Base-by-base conservation (phyloP, 2,113 vertebrate species). In the Pachyramphus minor region DNA sequence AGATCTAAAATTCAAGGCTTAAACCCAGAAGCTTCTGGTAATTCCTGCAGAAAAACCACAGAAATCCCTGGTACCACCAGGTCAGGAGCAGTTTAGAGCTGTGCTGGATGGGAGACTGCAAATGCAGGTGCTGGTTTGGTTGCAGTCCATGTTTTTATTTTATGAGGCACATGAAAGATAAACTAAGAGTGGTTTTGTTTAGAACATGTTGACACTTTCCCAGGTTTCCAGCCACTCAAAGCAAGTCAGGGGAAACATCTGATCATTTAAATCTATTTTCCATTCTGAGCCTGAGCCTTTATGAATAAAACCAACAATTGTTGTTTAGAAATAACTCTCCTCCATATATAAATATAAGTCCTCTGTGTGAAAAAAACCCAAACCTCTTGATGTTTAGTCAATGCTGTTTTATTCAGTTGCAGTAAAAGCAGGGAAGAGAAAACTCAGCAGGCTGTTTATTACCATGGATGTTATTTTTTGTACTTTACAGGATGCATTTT, bases 401-500 rank as follows among this genome's bases (percentile, higher is more conserved):
- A 41, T 63, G 82, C 79, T 93, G 9, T 89, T 89, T 91, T 86
- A 90, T 88, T 88, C 90, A 69, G 59, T 22, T 80, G 73, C 85
- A 59, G 75, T 90, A 84, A 93, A 83, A 94, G 56, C 79, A 52
- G 1, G 5, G 82, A 82, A 87, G 50, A 83, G 37, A 82, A 92
- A 76, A 8, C 49, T 94, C 85, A 33, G 59, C 47, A 6, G 72
- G 35, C 72, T 97, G 72, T 66, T 94, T 88, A 95, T 93, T 90
- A 77, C 63, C 31, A 22, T 39, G 60, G 86, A 87, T 96, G 95
- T 95, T 92, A 63, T 71, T 90, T 91, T 96, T 88, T 95, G 82
- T 94, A 71, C 79, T 96, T 94, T 96, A 91, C 87, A 95, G 95
- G 83, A 78, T 90, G 76, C 73, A 60, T 95, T 94, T 96, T 80